Percentiles rank a stretch among this genome's conserved stretches.
Evolutionary conservation across 2,113 vertebrate genomes (phyloP).

Genomic region (Apeltes quadracus): DNA sequence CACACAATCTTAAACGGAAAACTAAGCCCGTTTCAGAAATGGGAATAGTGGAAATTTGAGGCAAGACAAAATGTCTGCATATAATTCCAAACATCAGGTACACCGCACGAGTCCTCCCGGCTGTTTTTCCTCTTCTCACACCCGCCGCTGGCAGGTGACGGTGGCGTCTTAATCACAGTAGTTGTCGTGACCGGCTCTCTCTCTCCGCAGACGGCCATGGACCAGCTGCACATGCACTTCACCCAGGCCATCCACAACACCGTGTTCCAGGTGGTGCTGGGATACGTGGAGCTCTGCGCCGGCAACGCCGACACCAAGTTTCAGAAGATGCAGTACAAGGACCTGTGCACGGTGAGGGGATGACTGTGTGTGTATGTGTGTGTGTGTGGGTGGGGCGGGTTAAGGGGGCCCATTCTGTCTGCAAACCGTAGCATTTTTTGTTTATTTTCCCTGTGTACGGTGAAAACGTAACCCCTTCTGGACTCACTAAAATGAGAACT

Average conservation of each 20-base stretch:
- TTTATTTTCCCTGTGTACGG: neutral
- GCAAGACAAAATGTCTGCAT: conserved; percentile 8
- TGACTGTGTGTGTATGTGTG: neutral
- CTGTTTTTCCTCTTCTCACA: conserved; percentile 8
- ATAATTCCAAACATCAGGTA: conserved; percentile 12
- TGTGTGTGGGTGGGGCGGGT: neutral
- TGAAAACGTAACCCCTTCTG: neutral
- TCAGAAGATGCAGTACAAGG: conserved; percentile 98
- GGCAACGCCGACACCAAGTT: conserved; percentile 98
- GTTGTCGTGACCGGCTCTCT: conserved; percentile 33
- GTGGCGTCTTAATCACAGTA: conserved; percentile 27
- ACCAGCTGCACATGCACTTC: conserved; percentile 99
- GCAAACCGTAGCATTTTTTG: neutral
- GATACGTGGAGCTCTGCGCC: conserved; percentile 97
- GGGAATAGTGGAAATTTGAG: conserved; percentile 10
- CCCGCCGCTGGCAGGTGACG: conserved; percentile 18
- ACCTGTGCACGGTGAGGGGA: conserved; percentile 91
- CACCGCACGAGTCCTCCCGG: conserved; percentile 1
- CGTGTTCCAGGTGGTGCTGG: conserved; percentile 97
- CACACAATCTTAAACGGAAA: too few relatives aligned
- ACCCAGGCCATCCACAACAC: conserved; percentile 99
- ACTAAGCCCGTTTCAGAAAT: neutral
- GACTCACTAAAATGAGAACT: neutral
- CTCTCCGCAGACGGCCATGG: conserved; percentile 93
- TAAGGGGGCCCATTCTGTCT: neutral